A percentile compares a stretch with the other conserved stretches of the same genome.
These are phyloP conservation scores for Pachydiplax longipennis DNA, from an alignment of 2,888 invertebrate species.

Conservation along the genomic window DNA sequence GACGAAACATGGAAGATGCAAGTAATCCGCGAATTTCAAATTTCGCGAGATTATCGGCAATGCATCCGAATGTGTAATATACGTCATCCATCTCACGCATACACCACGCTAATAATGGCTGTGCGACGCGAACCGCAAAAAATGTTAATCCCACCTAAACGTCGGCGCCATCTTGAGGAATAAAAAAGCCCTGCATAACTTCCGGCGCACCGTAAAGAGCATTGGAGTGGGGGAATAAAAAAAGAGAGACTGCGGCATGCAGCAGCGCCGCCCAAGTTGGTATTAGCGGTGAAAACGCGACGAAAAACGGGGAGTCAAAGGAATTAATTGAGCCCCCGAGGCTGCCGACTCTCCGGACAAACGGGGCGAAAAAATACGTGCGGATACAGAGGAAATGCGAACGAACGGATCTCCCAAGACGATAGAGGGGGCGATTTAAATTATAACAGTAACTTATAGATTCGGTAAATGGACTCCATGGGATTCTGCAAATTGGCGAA, in stretches of 20 bases:
- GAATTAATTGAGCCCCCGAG: constrained; percentile 31
- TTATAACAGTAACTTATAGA: no score
- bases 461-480: no score
- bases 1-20: no score
- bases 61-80: no score
- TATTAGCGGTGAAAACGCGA: constrained; percentile 35
- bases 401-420: not conserved
- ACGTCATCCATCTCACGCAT: no score
- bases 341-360: not conserved
- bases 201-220: not conserved
- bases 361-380: not conserved
- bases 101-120: no score
- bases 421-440: not conserved
- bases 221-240: not conserved
- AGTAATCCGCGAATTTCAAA: no score
- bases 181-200: not conserved
- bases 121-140: not conserved
- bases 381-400: not conserved
- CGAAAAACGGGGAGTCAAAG: constrained; percentile 39
- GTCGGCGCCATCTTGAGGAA: not conserved
- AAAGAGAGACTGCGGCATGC: constrained; percentile 17
- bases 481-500: no score
- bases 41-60: no score
- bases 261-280: constrained; percentile 34
- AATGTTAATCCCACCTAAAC: not conserved